phyloP scores from a whole-genome alignment of 2,888 invertebrate species.

The Entomobrya multifasciata region DNA sequence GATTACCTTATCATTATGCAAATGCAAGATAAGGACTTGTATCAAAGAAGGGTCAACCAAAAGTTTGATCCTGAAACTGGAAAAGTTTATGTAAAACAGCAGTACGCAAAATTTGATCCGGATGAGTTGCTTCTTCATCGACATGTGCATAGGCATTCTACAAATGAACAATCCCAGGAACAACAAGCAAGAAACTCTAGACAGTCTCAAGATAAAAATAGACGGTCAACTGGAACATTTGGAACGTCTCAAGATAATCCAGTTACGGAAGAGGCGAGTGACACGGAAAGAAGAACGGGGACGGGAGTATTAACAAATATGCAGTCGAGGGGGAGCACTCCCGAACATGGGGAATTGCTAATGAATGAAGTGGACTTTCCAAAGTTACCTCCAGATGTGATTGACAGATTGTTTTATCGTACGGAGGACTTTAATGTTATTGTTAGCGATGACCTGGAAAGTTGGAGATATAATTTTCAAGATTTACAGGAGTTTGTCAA shows the following conservation, averaged over 20 bases:
- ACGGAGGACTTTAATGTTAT: constrained; percentile 74
- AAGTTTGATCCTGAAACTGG: constrained; percentile 73
- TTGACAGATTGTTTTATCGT: constrained; percentile 72
- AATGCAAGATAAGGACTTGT: constrained; percentile 78
- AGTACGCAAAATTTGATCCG: constrained; percentile 67
- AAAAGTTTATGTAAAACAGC: constrained; percentile 65
- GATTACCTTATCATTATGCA: constrained; percentile 72
- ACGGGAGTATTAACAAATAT: no score
- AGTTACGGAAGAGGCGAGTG: constrained; percentile 44
- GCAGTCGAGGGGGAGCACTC: constrained; percentile 11
- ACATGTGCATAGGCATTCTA: not conserved
- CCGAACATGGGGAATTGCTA: constrained; percentile 34
- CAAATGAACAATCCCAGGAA: not conserved
- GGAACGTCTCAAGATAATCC: constrained; percentile 35
- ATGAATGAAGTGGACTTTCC: constrained; percentile 64
- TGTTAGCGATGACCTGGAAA: constrained; percentile 74
- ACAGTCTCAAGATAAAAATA: not conserved
- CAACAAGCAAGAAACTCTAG: not conserved
- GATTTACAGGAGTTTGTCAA: constrained; percentile 73
- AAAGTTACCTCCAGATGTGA: constrained; percentile 57
- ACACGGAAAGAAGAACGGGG: constrained; percentile 3
- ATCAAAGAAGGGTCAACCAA: constrained; percentile 72
- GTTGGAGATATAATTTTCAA: constrained; percentile 61
- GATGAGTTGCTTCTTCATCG: constrained; percentile 16
- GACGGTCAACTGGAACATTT: no score